Evolutionary conservation across 1,140 invertebrate genomes (phyloP).

Genomic region (Brachionus paranguensis): DNA sequence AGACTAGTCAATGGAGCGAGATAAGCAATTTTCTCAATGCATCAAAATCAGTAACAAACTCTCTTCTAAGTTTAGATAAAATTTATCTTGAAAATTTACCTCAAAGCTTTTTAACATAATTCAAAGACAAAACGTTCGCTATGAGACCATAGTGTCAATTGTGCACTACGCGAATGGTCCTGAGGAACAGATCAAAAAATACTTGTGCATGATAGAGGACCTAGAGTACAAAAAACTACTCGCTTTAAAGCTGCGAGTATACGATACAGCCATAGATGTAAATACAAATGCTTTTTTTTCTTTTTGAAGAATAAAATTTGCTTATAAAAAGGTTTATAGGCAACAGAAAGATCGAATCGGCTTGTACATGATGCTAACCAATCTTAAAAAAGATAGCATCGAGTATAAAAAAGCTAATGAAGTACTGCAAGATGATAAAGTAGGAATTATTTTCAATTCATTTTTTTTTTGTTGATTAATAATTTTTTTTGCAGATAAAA

Average conservation of each 20-base stretch:
- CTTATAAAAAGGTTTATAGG: background rate
- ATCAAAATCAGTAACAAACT: background rate
- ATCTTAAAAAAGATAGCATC: slow-evolving; percentile 19
- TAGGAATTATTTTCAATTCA: background rate
- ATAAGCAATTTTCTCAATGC: background rate
- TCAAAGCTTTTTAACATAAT: slow-evolving; percentile 18
- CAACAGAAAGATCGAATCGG: slow-evolving; percentile 5
- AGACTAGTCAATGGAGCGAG: background rate
- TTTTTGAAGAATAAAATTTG: background rate
- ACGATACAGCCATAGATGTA: background rate
- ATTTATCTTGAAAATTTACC: background rate
- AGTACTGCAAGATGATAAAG: slow-evolving; percentile 18
- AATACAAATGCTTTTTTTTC: background rate
- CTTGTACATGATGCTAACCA: background rate
- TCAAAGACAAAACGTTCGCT: background rate
- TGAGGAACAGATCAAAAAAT: slow-evolving; percentile 7
- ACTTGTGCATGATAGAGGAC: background rate
- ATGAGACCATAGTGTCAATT: slow-evolving; percentile 9
- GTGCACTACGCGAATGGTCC: background rate
- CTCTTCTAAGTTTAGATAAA: background rate
- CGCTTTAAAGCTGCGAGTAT: background rate
- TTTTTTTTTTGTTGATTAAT: background rate
- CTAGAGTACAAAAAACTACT: background rate
- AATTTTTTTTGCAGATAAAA: slow-evolving; percentile 28
- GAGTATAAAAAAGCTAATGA: background rate